Conservation (phyloP, 2,888 invertebrate genomes). For the Encarsia formosa region DNA sequence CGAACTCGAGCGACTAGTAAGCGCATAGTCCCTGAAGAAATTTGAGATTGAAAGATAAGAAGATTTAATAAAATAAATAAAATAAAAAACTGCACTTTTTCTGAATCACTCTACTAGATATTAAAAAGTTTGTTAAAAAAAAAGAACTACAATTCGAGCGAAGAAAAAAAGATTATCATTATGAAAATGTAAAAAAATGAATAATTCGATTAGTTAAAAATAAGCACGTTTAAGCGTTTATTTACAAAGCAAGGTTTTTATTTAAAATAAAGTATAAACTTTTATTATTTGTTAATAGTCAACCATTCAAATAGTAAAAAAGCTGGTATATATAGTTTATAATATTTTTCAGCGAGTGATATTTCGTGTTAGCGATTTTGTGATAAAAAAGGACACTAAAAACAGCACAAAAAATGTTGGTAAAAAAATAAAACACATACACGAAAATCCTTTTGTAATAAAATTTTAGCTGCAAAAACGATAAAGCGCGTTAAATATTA, state of each 20-base stretch:
- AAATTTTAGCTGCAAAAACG: slow-evolving; percentile 15
- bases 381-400: slow-evolving; percentile 16
- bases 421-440: slow-evolving; percentile 19
- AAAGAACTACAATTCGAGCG: slow-evolving; percentile 13
- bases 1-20: slow-evolving; percentile 23
- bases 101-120: not conserved
- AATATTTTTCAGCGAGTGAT: slow-evolving; percentile 15
- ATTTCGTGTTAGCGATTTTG: slow-evolving; percentile 17
- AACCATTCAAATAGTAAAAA: slow-evolving; percentile 14
- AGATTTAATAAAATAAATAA: slow-evolving; percentile 23
- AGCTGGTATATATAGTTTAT: slow-evolving; percentile 11
- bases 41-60: slow-evolving; percentile 27
- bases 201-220: slow-evolving; percentile 13
- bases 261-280: slow-evolving; percentile 2
- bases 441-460: slow-evolving; percentile 10
- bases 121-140: slow-evolving; percentile 1
- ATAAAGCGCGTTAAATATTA: slow-evolving; percentile 10
- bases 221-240: slow-evolving; percentile 25
- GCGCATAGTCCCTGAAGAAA: slow-evolving; percentile 24
- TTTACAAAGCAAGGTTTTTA: slow-evolving; percentile 24
- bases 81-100: slow-evolving; percentile 16
- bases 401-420: slow-evolving; percentile 21
- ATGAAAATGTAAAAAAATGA: not conserved
- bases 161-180: slow-evolving; percentile 14
- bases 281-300: slow-evolving; percentile 8